Evolutionary conservation across 2,888 invertebrate genomes (phyloP).

Genomic region (Rotaria macrura): DNA sequence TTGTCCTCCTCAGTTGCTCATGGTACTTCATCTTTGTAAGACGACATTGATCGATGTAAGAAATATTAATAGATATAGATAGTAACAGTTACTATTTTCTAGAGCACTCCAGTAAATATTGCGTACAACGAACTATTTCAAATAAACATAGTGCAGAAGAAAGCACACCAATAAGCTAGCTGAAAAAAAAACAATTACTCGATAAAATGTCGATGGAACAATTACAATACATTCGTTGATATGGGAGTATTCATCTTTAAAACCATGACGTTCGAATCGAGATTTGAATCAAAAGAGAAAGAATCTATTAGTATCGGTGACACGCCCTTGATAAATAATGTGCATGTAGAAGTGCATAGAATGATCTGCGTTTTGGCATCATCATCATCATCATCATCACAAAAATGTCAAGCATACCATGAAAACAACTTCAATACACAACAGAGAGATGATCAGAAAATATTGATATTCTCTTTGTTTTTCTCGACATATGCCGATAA

Average conservation of each 20-base stretch:
- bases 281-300: background rate
- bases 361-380: background rate
- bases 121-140: no score
- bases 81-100: no score
- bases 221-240: background rate
- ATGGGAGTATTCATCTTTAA: no score
- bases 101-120: no score
- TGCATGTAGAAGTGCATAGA: no score
- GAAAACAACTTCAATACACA: background rate
- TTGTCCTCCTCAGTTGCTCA: background rate
- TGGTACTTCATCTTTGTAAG: background rate
- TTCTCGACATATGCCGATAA: background rate
- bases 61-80: no score
- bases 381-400: no score
- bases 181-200: background rate
- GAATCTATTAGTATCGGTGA: background rate
- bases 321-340: background rate
- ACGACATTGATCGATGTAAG: no score
- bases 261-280: no score
- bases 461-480: background rate
- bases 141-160: background rate
- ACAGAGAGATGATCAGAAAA: background rate
- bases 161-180: background rate
- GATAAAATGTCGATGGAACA: background rate
- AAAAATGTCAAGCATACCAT: background rate